phyloP scores from a whole-genome alignment of 2,888 invertebrate genomes.

The Didymodactylos carnosus region DNA sequence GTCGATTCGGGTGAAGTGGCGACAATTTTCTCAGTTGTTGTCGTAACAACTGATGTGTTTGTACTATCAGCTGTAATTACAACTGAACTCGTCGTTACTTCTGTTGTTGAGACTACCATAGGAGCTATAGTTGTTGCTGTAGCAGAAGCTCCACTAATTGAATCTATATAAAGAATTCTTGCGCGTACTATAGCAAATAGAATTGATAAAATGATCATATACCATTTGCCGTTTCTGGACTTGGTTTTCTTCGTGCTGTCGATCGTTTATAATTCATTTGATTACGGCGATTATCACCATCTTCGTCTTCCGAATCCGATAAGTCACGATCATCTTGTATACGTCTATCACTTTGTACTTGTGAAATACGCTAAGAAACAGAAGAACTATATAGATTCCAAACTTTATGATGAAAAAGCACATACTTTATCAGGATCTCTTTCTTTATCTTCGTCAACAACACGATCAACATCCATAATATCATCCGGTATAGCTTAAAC shows the following conservation, averaged over 20 bases:
- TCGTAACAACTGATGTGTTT: background rate
- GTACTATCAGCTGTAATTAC: background rate
- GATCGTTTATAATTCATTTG: slow-evolving; percentile 1
- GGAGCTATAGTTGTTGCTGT: background rate
- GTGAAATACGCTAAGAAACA: background rate
- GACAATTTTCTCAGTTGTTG: background rate
- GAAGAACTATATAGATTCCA: too few species aligned
- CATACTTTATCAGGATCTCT: slow-evolving; percentile 2
- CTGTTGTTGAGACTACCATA: background rate
- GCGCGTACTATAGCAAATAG: background rate
- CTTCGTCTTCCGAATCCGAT: slow-evolving; percentile 12
- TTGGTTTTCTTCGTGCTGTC: background rate
- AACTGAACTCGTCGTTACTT: background rate
- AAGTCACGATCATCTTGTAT: slow-evolving; percentile 10
- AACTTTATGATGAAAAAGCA: too few species aligned
- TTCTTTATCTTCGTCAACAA: slow-evolving; percentile 5
- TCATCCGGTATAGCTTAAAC: background rate
- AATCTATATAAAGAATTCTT: background rate
- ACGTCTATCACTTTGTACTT: slow-evolving; percentile 1
- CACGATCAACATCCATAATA: background rate
- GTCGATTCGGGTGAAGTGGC: background rate
- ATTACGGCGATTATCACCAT: slow-evolving; percentile 8
- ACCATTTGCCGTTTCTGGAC: background rate
- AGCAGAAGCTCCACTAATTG: background rate
- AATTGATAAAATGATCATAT: background rate